phyloP scores from a whole-genome alignment of 2,113 vertebrate species.

The Xerus inauris region DNA sequence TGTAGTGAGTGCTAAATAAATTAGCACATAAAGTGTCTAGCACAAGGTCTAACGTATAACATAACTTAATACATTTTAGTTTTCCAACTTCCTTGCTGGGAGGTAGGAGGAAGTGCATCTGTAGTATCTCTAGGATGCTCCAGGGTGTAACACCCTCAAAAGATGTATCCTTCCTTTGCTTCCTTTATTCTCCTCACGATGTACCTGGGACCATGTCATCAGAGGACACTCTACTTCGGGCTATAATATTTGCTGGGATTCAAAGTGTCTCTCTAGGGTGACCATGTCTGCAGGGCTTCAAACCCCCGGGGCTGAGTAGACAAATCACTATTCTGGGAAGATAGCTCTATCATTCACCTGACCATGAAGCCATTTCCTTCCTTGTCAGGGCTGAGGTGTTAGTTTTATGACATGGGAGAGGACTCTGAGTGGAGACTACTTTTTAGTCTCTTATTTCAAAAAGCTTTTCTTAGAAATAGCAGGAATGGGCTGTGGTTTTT shows the following conservation, averaged over 20 bases:
- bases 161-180: background rate
- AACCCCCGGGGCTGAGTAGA: background rate
- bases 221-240: background rate
- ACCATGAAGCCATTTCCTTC: conserved; percentile 47
- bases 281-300: background rate
- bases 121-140: background rate
- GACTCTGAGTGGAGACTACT: conserved; percentile 6
- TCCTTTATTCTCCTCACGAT: background rate
- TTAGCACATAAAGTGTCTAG: background rate
- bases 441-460: conserved; percentile 10
- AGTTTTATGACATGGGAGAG: conserved; percentile 68
- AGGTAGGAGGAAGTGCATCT: background rate
- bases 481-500: background rate
- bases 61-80: background rate
- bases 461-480: conserved; percentile 33
- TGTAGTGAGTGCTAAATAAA: background rate
- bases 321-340: background rate
- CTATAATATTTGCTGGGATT: background rate
- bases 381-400: background rate
- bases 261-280: background rate
- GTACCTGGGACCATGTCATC: background rate
- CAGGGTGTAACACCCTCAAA: background rate
- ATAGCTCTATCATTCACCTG: conserved; percentile 61
- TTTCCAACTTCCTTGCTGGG: background rate
- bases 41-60: background rate